phyloP scores from a whole-genome alignment of 2,888 invertebrate species.

The Kryphioiulus occultus region DNA sequence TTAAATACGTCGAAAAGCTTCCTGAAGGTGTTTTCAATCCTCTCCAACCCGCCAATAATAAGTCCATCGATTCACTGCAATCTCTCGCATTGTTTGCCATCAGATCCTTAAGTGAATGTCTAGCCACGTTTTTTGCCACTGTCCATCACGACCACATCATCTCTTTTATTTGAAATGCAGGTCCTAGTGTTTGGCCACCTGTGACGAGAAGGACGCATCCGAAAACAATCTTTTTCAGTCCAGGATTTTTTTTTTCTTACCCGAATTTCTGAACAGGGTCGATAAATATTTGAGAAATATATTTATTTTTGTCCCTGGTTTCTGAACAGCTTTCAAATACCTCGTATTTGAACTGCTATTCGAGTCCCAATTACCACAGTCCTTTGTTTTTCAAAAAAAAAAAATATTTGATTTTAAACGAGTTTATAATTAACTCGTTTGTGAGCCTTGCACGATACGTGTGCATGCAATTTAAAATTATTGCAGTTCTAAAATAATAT shows the following conservation, averaged over 20 bases:
- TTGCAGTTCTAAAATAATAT: no score
- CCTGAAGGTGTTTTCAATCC: constrained; percentile 24
- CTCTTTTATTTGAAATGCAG: constrained; percentile 20
- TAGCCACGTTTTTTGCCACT: constrained; percentile 40
- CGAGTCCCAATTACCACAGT: not conserved
- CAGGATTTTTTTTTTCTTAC: not conserved
- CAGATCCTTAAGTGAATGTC: constrained; percentile 17
- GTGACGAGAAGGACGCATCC: not conserved
- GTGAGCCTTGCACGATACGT: no score
- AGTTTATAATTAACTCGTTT: no score
- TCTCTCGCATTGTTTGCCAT: constrained; percentile 26
- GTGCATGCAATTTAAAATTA: no score
- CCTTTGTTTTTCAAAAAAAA: no score
- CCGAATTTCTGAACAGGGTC: not conserved
- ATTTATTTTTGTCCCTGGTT: not conserved
- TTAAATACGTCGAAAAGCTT: not conserved
- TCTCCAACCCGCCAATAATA: constrained; percentile 1
- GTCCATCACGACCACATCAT: not conserved
- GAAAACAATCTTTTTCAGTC: not conserved
- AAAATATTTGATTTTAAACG: no score
- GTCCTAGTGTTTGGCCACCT: constrained; percentile 22
- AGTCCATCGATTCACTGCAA: constrained; percentile 29
- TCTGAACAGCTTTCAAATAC: not conserved
- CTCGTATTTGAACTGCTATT: not conserved
- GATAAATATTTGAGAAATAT: not conserved